Conservation (phyloP, 1,140 invertebrate genomes). For the Ceratosolen fusciceps region DNA sequence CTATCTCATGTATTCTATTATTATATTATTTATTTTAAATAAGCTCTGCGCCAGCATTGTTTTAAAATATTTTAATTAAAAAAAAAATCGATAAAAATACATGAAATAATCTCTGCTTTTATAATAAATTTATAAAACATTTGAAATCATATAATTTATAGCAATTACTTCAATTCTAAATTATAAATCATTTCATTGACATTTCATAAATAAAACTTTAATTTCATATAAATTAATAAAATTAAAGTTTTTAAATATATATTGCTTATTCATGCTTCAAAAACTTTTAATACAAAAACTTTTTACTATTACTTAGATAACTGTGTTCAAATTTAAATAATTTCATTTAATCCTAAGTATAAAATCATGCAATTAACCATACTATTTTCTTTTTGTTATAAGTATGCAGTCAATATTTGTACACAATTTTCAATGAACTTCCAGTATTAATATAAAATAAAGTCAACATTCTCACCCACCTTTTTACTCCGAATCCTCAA, state of each 20-base stretch:
- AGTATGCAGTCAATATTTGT: conserved; percentile 47
- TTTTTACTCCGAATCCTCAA: conserved; percentile 61
- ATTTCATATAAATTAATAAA: background rate
- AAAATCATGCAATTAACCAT: conserved; percentile 66
- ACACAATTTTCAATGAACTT: conserved; percentile 50
- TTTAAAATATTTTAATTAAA: too few relatives aligned
- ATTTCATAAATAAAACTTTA: background rate
- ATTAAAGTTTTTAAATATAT: background rate
- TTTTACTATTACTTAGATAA: conserved; percentile 41
- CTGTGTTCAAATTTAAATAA: conserved; percentile 67
- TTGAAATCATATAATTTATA: too few relatives aligned
- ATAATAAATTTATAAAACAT: too few relatives aligned
- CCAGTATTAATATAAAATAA: conserved; percentile 53
- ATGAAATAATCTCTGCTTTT: too few relatives aligned
- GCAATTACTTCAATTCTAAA: too few relatives aligned
- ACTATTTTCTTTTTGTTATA: conserved; percentile 33
- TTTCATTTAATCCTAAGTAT: conserved; percentile 60
- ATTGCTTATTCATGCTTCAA: too few relatives aligned
- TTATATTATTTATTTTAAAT: too few relatives aligned
- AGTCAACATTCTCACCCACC: conserved; percentile 68
- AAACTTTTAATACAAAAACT: conserved; percentile 33
- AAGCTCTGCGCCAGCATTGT: too few relatives aligned
- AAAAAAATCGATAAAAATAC: too few relatives aligned
- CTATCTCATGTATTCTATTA: too few relatives aligned
- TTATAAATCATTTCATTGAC: too few relatives aligned